Base-by-base conservation (phyloP, 1,140 invertebrate genomes). In the Sipha flava region DNA sequence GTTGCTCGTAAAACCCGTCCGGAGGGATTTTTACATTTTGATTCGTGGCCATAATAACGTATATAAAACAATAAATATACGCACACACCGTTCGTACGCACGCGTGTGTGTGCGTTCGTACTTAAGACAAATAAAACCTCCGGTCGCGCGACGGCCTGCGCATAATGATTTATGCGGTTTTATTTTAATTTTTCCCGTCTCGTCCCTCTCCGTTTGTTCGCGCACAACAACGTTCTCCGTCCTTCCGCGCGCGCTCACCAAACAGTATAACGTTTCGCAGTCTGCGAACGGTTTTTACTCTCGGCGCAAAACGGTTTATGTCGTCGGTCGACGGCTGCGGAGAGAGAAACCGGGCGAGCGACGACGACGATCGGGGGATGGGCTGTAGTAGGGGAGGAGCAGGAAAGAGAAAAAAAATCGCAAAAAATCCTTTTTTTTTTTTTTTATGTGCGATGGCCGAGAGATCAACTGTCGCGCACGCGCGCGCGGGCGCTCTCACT, bases 181-280 rank as follows among this genome's bases (percentile, higher is more conserved):
- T 54, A 75, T 75, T 75, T 75, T 75, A 75, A 75, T 75, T 75
- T 52, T 75, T 75, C 31, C 68, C 45, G 68, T 72, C 45, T 72
- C 45, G 29, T 49, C 54, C 68, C 29, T 23, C 5, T 59, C 21
- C 21, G 9, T 2, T 3, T 31, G 7, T 59, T 12, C 14, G 14
- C 9, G 14, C 10, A n/a, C n/a, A n/a, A n/a, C n/a, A n/a, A n/a
- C n/a, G n/a, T n/a, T n/a, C n/a, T n/a, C 1, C 16, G 45, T 52
- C 47, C 9, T n/a, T 7, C 7, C 5, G 0, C 47, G 1, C 49
- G 6, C 49, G 6, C 18, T 5, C 54, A 18, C 16, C n/a, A n/a
- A n/a, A n/a, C n/a, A n/a, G n/a, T n/a, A n/a, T n/a, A n/a, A 59
- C n/a, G n/a, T 59, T 59, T n/a, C 5, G 12, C 64, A 23, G 31